A percentile compares a stretch with the other conserved stretches of the same genome.
These are phyloP conservation scores for Catagonus wagneri DNA, from an alignment of 2,113 vertebrate genomes.

Conservation along the genomic window DNA sequence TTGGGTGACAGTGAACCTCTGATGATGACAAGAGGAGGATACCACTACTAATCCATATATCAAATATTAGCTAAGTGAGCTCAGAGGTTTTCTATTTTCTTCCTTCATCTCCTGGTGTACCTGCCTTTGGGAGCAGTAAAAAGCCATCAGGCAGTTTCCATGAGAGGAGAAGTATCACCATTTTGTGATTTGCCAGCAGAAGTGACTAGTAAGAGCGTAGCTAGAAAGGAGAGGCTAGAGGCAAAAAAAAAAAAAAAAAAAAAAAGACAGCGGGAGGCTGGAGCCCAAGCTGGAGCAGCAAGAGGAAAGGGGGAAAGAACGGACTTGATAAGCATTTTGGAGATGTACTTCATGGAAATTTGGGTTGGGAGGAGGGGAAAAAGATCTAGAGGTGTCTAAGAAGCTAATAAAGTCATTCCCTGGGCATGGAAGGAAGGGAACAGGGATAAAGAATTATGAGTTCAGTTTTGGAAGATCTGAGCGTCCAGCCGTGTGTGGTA, in stretches of 20 bases:
- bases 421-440: neutral
- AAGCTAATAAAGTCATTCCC: neutral
- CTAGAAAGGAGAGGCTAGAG: neutral
- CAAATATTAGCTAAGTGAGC: neutral
- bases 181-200: neutral
- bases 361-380: neutral
- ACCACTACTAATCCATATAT: too few relatives aligned
- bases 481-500: neutral
- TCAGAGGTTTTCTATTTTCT: neutral
- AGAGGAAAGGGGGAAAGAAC: neutral
- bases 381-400: neutral
- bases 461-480: neutral
- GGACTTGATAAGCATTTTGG: neutral
- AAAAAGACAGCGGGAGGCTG: neutral
- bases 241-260: conserved; percentile 10
- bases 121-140: neutral
- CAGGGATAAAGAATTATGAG: neutral
- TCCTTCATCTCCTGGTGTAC: neutral
- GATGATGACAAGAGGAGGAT: neutral
- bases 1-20: neutral
- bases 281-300: neutral
- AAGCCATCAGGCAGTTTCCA: neutral
- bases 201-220: neutral
- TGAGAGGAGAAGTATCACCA: neutral
- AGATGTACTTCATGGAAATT: neutral